A percentile compares a stretch with the other conserved stretches of the same genome.
These are phyloP conservation scores for Thymelicus lineola DNA, from an alignment of 2,888 invertebrate species.

Conservation along the genomic window DNA sequence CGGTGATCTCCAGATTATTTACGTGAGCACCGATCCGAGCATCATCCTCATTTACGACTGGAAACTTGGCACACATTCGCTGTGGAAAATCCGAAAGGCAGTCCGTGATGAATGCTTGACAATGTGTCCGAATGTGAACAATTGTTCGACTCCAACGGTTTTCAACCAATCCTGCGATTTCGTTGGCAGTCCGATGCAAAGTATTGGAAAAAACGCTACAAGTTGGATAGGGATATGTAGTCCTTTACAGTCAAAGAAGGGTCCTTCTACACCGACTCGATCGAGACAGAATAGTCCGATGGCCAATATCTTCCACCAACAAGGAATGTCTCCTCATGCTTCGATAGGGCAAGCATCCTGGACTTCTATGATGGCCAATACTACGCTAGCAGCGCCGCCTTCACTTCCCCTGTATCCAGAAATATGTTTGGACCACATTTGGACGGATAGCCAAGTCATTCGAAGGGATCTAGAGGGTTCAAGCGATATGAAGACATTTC, in stretches of 20 bases:
- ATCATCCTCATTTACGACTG: conserved; percentile 93
- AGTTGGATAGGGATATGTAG: conserved; percentile 77
- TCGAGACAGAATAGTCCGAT: conserved; percentile 76
- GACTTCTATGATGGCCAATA: conserved; percentile 76
- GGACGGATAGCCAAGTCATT: conserved; percentile 89
- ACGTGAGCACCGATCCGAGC: conserved; percentile 91
- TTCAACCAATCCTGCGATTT: conserved; percentile 78
- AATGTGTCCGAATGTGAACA: conserved; percentile 83
- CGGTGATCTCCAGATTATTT: conserved; percentile 88
- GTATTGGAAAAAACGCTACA: conserved; percentile 59
- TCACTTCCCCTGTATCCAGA: conserved; percentile 92
- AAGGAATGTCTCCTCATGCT: conserved; percentile 77
- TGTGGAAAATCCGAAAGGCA: conserved; percentile 92
- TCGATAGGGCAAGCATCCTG: conserved; percentile 78
- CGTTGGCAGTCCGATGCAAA: conserved; percentile 71
- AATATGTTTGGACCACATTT: conserved; percentile 94
- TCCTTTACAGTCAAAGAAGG: conserved; percentile 70
- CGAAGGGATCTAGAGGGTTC: conserved; percentile 68
- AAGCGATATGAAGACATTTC: conserved; percentile 88
- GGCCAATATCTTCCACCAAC: conserved; percentile 76
- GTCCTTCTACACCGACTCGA: conserved; percentile 61
- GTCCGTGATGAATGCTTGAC: conserved; percentile 88
- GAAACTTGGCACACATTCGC: conserved; percentile 91
- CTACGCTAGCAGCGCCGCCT: conserved; percentile 77
- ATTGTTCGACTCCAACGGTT: conserved; percentile 66